phyloP scores from a whole-genome alignment of 1,140 invertebrate species.

The Planococcus citri region DNA sequence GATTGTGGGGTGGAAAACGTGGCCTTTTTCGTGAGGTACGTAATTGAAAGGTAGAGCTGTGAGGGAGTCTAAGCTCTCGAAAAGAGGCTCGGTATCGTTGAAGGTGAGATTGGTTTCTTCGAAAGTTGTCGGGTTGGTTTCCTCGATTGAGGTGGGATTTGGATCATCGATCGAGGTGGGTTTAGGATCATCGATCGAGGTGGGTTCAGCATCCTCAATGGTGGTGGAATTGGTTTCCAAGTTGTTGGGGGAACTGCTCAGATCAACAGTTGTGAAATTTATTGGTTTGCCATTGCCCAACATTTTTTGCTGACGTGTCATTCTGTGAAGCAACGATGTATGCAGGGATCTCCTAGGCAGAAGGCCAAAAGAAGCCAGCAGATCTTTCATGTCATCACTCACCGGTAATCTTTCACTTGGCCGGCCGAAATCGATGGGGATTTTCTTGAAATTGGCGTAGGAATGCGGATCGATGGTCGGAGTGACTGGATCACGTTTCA shows the following conservation, averaged over 20 bases:
- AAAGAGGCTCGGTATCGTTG: background rate
- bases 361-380: background rate
- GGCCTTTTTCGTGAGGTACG: background rate
- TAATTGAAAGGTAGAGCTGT: background rate
- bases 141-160: no score
- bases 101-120: no score
- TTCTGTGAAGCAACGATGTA: background rate
- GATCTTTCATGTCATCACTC: background rate
- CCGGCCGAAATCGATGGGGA: background rate
- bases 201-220: background rate
- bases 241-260: background rate
- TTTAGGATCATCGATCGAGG: no score
- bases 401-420: background rate
- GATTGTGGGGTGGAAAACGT: background rate
- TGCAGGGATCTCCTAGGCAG: background rate
- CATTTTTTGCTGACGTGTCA: background rate
- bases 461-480: conserved; percentile 11
- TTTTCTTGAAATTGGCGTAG: conserved; percentile 1
- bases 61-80: background rate
- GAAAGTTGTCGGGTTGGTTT: no score
- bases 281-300: background rate
- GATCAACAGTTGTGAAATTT: background rate
- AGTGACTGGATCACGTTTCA: background rate
- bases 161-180: no score
- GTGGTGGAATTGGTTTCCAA: no score